Conservation (phyloP, 2,797 vertebrate genomes). For the Eleutherodactylus coqui region DNA sequence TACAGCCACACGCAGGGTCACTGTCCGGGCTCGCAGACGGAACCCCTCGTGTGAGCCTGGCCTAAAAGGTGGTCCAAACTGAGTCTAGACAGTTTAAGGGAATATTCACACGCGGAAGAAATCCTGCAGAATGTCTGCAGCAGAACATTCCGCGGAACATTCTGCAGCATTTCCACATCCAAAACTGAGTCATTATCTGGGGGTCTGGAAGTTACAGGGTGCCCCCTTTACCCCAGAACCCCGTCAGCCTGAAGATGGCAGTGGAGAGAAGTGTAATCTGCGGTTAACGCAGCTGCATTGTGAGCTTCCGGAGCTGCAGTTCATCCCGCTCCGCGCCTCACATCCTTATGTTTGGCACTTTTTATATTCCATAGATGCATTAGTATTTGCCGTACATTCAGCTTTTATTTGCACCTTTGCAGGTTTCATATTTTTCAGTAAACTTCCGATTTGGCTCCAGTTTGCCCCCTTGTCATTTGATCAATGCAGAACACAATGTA, state of each 20-base stretch:
- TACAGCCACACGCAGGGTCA: too few species aligned
- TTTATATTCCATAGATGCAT: background rate
- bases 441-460: background rate
- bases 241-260: background rate
- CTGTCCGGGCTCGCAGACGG: too few species aligned
- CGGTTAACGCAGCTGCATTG: background rate
- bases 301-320: background rate
- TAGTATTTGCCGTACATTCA: too few species aligned
- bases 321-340: background rate
- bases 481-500: conserved; percentile 8
- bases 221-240: background rate
- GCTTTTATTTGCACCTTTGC: background rate
- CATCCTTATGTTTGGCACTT: background rate
- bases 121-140: too few species aligned
- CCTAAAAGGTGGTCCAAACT: too few species aligned
- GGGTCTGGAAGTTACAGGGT: background rate
- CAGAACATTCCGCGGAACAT: too few species aligned
- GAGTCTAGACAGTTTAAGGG: too few species aligned
- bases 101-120: too few species aligned
- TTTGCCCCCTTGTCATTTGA: background rate
- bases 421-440: background rate
- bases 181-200: too few species aligned
- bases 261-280: background rate
- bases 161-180: too few species aligned
- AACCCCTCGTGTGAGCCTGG: too few species aligned